A percentile compares a stretch with the other conserved stretches of the same genome.
phyloP scores from a whole-genome alignment of 2,113 vertebrate species.

The Onychorhynchus coronatus region DNA sequence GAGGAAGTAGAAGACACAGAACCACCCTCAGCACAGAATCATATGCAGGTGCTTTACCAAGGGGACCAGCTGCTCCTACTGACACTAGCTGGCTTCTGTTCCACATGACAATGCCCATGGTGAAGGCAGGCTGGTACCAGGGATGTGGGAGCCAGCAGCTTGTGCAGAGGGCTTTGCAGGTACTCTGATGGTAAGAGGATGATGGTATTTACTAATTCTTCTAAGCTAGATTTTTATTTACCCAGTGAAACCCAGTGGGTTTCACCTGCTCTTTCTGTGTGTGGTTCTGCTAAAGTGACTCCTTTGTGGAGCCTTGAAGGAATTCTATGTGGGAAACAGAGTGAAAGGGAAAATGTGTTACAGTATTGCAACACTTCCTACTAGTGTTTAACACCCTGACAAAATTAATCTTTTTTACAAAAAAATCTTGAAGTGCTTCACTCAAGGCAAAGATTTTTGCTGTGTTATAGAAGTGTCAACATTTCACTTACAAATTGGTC shows the following conservation, averaged over 20 bases:
- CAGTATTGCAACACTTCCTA: background rate
- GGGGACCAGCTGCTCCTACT: background rate
- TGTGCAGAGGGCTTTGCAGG: background rate
- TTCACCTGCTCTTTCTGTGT: background rate
- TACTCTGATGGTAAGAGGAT: background rate
- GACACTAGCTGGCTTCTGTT: background rate
- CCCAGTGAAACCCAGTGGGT: background rate
- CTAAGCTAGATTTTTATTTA: background rate
- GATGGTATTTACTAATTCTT: background rate
- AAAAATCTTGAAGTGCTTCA: constrained; percentile 1
- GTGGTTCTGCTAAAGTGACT: background rate
- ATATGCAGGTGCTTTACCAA: accelerated
- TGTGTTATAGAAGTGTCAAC: constrained; percentile 47
- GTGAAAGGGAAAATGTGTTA: background rate
- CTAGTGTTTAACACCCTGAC: background rate
- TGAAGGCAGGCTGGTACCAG: background rate
- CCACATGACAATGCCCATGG: background rate
- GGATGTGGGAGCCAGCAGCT: background rate
- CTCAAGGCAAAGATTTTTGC: constrained; percentile 22
- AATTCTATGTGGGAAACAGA: background rate
- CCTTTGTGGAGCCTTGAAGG: background rate
- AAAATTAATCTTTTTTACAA: background rate
- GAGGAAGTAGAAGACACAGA: background rate
- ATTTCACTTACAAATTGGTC: constrained; percentile 51
- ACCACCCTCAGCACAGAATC: background rate